A percentile compares a stretch with the other conserved stretches of the same genome.
Conservation (phyloP, 1,140 invertebrate genomes). For the Euborellia annulipes region DNA sequence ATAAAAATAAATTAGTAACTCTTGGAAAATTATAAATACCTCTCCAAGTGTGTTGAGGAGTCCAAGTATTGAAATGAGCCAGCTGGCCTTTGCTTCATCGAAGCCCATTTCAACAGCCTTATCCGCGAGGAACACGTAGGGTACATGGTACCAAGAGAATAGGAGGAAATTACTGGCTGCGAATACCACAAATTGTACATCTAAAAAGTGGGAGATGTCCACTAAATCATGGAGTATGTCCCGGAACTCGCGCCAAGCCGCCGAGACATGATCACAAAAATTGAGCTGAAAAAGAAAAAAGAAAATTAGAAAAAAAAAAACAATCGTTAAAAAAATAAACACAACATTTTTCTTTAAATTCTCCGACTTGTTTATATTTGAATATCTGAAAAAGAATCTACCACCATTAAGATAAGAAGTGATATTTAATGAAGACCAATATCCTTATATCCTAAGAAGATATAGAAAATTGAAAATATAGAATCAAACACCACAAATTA, state of each 20-base stretch:
- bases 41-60: constrained; percentile 74
- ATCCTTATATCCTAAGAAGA: no score
- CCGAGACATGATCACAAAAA: background rate
- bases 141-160: constrained; percentile 78
- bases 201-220: constrained; percentile 61
- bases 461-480: no score
- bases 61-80: constrained; percentile 70
- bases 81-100: constrained; percentile 52
- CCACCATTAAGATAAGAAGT: no score
- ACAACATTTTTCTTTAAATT: no score
- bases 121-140: constrained; percentile 72
- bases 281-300: background rate
- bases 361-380: no score
- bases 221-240: constrained; percentile 58
- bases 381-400: no score
- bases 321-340: constrained; percentile 31
- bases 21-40: no score
- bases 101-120: constrained; percentile 54
- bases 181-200: constrained; percentile 59
- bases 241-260: constrained; percentile 40
- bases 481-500: no score
- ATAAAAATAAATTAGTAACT: no score
- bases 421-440: no score
- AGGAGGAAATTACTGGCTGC: constrained; percentile 70
- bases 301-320: constrained; percentile 7